A percentile compares a stretch with the other conserved stretches of the same genome.
Conservation (phyloP, 64 coral and sea anemone genomes). For the Actinia equina region DNA sequence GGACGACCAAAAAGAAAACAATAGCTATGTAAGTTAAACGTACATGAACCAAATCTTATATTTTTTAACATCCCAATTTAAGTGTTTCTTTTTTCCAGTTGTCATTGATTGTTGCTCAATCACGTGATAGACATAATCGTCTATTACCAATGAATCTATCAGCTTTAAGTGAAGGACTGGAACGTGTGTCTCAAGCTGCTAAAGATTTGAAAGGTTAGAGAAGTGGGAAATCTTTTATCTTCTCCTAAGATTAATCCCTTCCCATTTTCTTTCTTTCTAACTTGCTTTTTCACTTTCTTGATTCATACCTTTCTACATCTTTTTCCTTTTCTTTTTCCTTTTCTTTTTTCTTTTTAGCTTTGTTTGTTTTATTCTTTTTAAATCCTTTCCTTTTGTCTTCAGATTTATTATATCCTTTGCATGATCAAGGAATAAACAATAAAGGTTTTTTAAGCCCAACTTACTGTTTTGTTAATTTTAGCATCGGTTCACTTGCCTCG, state of each 20-base stretch:
- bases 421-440: no score
- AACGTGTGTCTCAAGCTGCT: constrained; percentile 53
- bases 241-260: not conserved
- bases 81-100: constrained; percentile 8
- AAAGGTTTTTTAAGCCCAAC: not conserved
- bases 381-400: no score
- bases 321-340: not conserved
- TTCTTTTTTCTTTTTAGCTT: not conserved
- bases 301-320: not conserved
- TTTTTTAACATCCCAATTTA: not conserved
- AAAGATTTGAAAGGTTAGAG: constrained; percentile 69
- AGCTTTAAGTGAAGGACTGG: constrained; percentile 60
- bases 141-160: constrained; percentile 60
- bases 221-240: not conserved
- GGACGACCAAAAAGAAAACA: not conserved
- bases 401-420: no score
- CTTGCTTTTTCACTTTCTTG: not conserved
- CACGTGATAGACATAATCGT: constrained; percentile 78
- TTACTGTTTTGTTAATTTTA: constrained; percentile 4
- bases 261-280: not conserved
- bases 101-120: constrained; percentile 77
- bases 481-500: constrained; percentile 89
- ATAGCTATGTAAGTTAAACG: constrained; percentile 48
- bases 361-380: no score
- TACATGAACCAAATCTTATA: not conserved